A percentile compares a stretch with the other conserved stretches of the same genome.
phyloP scores from a whole-genome alignment of 1,140 invertebrate genomes.

The Medauroidea extradentata region DNA sequence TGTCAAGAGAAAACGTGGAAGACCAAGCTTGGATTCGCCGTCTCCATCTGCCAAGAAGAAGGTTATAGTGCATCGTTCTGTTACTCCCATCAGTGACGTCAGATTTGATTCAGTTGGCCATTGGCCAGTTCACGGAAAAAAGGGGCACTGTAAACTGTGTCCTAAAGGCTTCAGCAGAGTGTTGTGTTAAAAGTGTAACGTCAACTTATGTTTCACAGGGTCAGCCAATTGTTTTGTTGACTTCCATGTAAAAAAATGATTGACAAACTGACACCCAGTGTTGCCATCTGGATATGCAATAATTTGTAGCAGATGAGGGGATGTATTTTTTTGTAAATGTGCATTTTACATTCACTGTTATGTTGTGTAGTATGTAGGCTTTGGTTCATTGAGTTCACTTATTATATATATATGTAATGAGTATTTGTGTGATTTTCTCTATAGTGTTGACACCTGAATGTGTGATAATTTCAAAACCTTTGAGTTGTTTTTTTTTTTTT shows the following conservation, averaged over 20 bases:
- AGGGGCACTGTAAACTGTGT: constrained; percentile 27
- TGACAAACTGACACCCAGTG: no score
- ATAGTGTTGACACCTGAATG: no score
- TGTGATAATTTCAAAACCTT: no score
- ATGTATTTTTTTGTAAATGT: no score
- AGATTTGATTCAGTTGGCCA: not conserved
- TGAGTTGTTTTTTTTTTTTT: no score
- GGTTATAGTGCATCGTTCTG: not conserved
- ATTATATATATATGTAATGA: no score
- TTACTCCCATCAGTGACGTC: not conserved
- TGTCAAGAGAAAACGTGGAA: not conserved
- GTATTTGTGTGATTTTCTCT: no score
- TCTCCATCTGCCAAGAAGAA: not conserved
- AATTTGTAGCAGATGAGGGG: no score
- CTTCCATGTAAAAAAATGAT: not conserved
- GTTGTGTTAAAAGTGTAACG: not conserved
- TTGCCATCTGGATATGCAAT: no score
- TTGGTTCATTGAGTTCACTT: no score
- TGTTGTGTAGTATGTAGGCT: no score
- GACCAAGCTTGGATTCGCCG: not conserved
- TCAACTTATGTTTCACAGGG: not conserved
- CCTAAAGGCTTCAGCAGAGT: not conserved
- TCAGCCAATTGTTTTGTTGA: not conserved
- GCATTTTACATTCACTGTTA: no score
- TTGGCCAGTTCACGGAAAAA: constrained; percentile 17